Evolutionary conservation across 2,797 vertebrate species (phyloP).

Genomic region (Takifugu ocellatus): DNA sequence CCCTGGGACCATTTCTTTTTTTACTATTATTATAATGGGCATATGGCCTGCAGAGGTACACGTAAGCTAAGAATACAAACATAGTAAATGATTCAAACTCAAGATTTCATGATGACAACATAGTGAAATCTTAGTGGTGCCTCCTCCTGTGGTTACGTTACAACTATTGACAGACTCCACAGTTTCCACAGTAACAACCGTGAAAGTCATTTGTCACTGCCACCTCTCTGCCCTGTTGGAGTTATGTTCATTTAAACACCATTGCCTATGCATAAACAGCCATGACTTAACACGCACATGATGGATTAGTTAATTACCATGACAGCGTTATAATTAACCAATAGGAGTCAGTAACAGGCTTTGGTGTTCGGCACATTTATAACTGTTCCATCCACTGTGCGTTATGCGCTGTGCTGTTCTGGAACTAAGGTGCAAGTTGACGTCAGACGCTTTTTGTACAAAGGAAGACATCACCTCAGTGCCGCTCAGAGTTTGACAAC

Average conservation of each 20-base stretch:
- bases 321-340: slow-evolving; percentile 35
- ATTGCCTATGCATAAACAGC: slow-evolving; percentile 10
- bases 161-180: slow-evolving; percentile 51
- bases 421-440: slow-evolving; percentile 17
- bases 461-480: slow-evolving; percentile 58
- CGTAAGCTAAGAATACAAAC: slow-evolving; percentile 13
- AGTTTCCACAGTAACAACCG: slow-evolving; percentile 69
- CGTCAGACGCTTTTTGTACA: slow-evolving; percentile 43
- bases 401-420: slow-evolving; percentile 7
- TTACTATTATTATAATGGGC: slow-evolving; percentile 43
- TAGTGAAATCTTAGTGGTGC: slow-evolving; percentile 31
- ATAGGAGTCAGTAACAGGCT: slow-evolving; percentile 6
- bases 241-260: slow-evolving; percentile 44
- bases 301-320: slow-evolving; percentile 35
- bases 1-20: slow-evolving; percentile 31
- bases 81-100: too few species aligned
- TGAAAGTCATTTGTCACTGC: slow-evolving; percentile 67
- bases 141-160: slow-evolving; percentile 49
- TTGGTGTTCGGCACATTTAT: slow-evolving; percentile 10
- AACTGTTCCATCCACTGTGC: slow-evolving; percentile 2
- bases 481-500: slow-evolving; percentile 65
- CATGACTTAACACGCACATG: slow-evolving; percentile 19
- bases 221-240: slow-evolving; percentile 56
- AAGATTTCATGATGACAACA: slow-evolving; percentile 26
- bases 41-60: slow-evolving; percentile 24